Percentiles rank a stretch among this genome's conserved stretches.
phyloP scores from a whole-genome alignment of 2,888 invertebrate species.

The Cyaniris semiargus region DNA sequence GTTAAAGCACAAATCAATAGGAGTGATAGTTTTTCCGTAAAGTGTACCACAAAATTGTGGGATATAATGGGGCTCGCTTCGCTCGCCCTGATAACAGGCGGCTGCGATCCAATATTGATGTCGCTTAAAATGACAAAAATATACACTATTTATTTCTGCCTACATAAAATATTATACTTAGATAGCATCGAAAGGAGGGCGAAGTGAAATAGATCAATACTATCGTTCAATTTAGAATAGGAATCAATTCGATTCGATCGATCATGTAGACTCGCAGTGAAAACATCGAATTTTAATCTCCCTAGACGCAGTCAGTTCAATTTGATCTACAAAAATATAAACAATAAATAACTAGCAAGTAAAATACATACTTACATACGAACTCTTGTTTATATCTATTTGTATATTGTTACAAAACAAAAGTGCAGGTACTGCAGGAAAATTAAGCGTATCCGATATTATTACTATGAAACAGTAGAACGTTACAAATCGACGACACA shows the following conservation, averaged over 20 bases:
- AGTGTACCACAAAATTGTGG: too few relatives aligned
- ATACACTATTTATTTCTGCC: too few relatives aligned
- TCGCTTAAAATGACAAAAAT: too few relatives aligned
- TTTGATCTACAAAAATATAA: constrained; percentile 71
- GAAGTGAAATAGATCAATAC: not conserved
- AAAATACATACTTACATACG: constrained; percentile 61
- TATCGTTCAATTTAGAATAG: not conserved
- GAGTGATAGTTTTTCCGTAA: too few relatives aligned
- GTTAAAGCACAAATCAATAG: too few relatives aligned
- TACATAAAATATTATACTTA: too few relatives aligned
- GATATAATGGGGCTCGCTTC: too few relatives aligned
- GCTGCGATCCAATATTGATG: too few relatives aligned
- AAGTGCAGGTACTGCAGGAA: constrained; percentile 71
- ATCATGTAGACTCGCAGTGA: not conserved
- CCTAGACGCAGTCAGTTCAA: constrained; percentile 72
- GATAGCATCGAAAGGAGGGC: too few relatives aligned
- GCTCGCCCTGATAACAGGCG: too few relatives aligned
- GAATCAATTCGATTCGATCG: not conserved
- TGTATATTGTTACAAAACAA: constrained; percentile 70
- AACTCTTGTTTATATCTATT: constrained; percentile 60
- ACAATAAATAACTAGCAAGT: constrained; percentile 68
- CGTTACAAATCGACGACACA: constrained; percentile 17
- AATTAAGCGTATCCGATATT: constrained; percentile 68
- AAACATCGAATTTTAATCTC: constrained; percentile 64
- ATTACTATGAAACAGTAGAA: constrained; percentile 28